Base-by-base conservation (phyloP, 2,888 invertebrate genomes). In the Thymelicus sylvestris region DNA sequence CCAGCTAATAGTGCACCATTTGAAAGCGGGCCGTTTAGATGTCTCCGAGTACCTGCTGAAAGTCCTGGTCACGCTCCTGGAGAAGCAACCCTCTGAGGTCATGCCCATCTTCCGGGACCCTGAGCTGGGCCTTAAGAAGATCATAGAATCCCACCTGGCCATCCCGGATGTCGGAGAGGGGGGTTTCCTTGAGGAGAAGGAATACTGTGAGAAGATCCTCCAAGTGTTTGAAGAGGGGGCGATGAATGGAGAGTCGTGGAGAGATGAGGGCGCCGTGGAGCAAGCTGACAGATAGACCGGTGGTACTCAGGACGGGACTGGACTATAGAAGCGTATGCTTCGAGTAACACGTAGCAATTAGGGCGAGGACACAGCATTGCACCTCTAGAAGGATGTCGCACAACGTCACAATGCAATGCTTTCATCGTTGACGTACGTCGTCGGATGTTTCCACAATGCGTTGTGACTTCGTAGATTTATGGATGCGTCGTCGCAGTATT, bases 31-130 rank as follows among this genome's bases (percentile, higher is more conserved):
- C 0, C 80, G 84, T 0, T 84, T 88, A 50, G 80, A 83, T 0
- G 79, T 84, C 2, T 83, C 92, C 0, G 91, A 91, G 59, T 91
- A 93, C 31, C 59, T 92, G 0, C 82, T 94, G 1, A 80, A 81
- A 70, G 79, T 89, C 1, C 78, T 93, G 0, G 70, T 81, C 0
- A 76, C 80, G 0, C 74, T 92, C 3, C 57, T 87, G 0, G 82
- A 84, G 0, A 78, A 72, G 1, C 81, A 89, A 24, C 74, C 80
- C 0, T 74, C 72, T 0, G 78, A 86, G 1, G 47, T 90, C 4
- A 59, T 72, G 0, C 88, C 55, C 12, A 24, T 62, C 6, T 87
- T 85, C 74, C 74, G 74, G 10, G 83, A 87, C 66, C 84, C 86
- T 0, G 66, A 64, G 0, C 61, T 86, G 0, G 79, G 79, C 12